phyloP scores from a whole-genome alignment of 2,113 vertebrate genomes.

The Oryzias woworae region DNA sequence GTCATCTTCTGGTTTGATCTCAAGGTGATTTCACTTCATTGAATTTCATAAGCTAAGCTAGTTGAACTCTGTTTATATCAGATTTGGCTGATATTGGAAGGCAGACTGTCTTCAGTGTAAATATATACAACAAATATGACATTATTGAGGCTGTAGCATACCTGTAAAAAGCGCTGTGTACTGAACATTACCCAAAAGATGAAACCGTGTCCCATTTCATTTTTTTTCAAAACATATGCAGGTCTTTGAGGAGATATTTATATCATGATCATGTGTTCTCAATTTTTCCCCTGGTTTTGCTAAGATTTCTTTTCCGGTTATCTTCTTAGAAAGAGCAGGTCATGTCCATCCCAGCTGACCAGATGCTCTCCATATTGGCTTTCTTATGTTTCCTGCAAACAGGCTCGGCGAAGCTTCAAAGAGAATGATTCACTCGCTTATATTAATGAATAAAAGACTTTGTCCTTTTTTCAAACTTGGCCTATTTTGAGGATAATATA shows the following conservation, averaged over 20 bases:
- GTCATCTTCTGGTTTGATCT: constrained; percentile 23
- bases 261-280: constrained; percentile 57
- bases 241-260: constrained; percentile 33
- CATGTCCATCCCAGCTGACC: constrained; percentile 66
- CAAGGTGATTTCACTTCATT: constrained; percentile 45
- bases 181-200: constrained; percentile 4
- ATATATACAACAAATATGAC: constrained; percentile 30
- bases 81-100: constrained; percentile 26
- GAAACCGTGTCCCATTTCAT: constrained; percentile 24
- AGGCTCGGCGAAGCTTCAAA: constrained; percentile 66
- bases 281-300: constrained; percentile 49
- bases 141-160: constrained; percentile 22
- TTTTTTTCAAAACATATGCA: constrained; percentile 22
- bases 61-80: constrained; percentile 28
- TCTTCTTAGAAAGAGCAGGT: constrained; percentile 59
- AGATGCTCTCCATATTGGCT: constrained; percentile 71
- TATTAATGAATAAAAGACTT: constrained; percentile 62
- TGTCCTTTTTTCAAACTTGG: constrained; percentile 40
- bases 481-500: constrained; percentile 29
- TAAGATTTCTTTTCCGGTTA: constrained; percentile 27
- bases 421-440: constrained; percentile 67
- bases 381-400: constrained; percentile 67
- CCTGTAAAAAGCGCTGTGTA: constrained; percentile 15
- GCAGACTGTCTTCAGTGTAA: constrained; percentile 19
- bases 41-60: constrained; percentile 29